phyloP scores from a whole-genome alignment of 1,140 invertebrate genomes.

The Heliconius himera region DNA sequence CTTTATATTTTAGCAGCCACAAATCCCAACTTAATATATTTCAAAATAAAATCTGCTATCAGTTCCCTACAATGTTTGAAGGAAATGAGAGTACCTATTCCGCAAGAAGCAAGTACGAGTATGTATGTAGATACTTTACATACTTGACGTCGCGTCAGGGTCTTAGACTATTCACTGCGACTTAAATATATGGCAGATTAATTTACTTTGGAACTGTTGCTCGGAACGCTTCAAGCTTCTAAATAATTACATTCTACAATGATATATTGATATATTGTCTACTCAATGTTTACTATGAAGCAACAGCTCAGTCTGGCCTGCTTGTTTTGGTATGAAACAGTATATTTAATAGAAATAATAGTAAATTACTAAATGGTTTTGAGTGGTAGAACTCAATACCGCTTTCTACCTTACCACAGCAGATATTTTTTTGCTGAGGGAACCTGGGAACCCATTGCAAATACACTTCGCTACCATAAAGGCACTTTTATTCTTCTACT shows the following conservation, averaged over 20 bases:
- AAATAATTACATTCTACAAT: conserved; percentile 2
- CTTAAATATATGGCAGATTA: conserved; percentile 29
- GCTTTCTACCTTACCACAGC: too few relatives aligned
- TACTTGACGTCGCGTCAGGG: not conserved
- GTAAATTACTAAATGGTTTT: too few relatives aligned
- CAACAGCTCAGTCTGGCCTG: not conserved
- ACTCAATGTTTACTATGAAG: not conserved
- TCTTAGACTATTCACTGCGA: conserved; percentile 21
- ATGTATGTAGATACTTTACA: not conserved
- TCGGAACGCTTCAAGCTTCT: not conserved
- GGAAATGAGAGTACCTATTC: conserved; percentile 12
- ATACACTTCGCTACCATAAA: too few relatives aligned
- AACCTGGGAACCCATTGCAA: too few relatives aligned
- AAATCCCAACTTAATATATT: too few relatives aligned
- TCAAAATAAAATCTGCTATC: not conserved
- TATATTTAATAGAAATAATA: too few relatives aligned
- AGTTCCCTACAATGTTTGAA: conserved; percentile 11
- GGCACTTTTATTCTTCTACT: too few relatives aligned
- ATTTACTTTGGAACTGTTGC: conserved; percentile 30
- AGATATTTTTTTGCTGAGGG: too few relatives aligned
- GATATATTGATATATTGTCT: conserved; percentile 6
- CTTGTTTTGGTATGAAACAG: too few relatives aligned
- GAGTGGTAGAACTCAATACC: too few relatives aligned
- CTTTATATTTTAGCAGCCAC: too few relatives aligned
- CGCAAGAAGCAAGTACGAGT: not conserved